A percentile compares a stretch with the other conserved stretches of the same genome.
Conservation (phyloP, 1,140 invertebrate species). For the Gonatopus flavifemur region DNA sequence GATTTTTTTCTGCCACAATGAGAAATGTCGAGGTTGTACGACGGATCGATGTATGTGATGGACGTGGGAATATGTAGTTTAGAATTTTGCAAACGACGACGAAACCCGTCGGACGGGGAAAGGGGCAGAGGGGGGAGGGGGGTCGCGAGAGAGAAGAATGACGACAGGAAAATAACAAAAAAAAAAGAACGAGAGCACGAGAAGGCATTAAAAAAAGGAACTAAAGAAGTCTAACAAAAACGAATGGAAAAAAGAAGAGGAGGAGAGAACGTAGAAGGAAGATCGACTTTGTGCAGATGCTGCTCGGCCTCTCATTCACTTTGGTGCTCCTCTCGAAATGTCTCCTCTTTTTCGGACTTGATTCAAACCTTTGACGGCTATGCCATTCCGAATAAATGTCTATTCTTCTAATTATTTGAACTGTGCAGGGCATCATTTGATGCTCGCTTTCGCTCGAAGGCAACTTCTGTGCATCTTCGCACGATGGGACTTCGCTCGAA, state of each 20-base stretch:
- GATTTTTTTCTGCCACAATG: conserved; percentile 8
- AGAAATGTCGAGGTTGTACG: background rate
- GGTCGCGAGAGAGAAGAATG: too few species aligned
- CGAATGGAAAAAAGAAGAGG: background rate
- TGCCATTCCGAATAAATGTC: conserved; percentile 18
- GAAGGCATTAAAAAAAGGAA: too few species aligned
- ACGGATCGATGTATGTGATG: background rate
- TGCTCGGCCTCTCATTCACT: background rate
- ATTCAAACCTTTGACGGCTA: conserved; percentile 16
- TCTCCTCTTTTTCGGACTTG: conserved; percentile 1
- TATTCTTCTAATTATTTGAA: conserved; percentile 22
- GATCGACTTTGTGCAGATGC: conserved; percentile 14
- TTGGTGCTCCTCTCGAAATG: conserved; percentile 8
- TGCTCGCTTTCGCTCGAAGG: too few species aligned
- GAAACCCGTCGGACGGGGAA: too few species aligned
- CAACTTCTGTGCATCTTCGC: too few species aligned
- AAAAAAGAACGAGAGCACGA: too few species aligned
- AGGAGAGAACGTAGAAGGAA: background rate
- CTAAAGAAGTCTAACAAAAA: background rate
- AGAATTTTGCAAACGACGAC: background rate
- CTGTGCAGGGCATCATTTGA: too few species aligned
- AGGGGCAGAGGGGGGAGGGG: too few species aligned
- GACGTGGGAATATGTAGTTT: conserved; percentile 16
- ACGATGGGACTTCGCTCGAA: too few species aligned
- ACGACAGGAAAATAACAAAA: too few species aligned